Evolutionary conservation across 2,797 vertebrate species (phyloP).

Genomic region (Apodemus agrarius): DNA sequence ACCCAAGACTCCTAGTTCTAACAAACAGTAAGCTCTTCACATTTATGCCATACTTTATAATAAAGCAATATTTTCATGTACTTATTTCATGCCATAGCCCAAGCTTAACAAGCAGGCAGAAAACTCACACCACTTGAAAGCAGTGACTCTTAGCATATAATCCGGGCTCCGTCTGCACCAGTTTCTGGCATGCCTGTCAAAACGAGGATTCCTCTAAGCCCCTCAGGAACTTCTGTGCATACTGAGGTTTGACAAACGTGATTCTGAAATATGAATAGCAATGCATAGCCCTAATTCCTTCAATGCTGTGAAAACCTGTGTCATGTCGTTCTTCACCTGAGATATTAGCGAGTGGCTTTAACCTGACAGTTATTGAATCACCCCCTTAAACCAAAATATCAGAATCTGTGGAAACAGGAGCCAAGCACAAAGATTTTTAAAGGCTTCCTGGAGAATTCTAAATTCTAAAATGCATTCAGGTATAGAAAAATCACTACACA

Average conservation of each 20-base stretch:
- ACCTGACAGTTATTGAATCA: neutral
- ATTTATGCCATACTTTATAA: neutral
- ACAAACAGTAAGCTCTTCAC: neutral
- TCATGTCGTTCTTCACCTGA: neutral
- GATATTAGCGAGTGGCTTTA: neutral
- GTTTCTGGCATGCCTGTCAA: constrained; percentile 41
- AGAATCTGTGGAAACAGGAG: neutral
- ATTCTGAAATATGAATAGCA: constrained; percentile 34
- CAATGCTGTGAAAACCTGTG: constrained; percentile 15
- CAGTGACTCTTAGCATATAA: neutral
- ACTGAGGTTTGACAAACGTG: neutral
- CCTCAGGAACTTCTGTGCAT: neutral
- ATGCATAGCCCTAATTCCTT: neutral
- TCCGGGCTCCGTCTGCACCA: neutral
- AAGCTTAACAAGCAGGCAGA: constrained; percentile 7
- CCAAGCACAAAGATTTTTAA: neutral
- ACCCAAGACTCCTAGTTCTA: neutral
- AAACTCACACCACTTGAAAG: neutral
- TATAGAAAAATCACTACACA: neutral
- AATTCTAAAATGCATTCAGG: neutral
- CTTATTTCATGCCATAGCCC: neutral
- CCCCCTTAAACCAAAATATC: neutral
- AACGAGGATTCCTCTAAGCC: neutral
- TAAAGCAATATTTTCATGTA: neutral
- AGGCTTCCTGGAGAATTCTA: neutral